phyloP scores from a whole-genome alignment of 2,113 vertebrate species.

The Rhinopomastus cyanomelas region DNA sequence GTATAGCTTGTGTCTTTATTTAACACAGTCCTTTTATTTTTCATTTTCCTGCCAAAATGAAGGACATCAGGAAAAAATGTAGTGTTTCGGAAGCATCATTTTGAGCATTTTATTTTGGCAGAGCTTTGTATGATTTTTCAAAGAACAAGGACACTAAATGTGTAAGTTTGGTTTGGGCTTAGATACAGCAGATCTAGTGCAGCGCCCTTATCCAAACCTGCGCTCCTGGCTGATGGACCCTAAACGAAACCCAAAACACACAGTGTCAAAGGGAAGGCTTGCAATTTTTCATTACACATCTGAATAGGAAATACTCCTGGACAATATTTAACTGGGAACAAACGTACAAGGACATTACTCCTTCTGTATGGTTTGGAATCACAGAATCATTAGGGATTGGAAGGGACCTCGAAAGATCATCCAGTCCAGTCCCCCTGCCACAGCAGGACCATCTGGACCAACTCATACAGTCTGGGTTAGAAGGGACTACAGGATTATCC shows the following conservation, averaged over 20 bases:
- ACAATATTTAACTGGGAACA: background rate
- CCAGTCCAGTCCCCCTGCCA: no score
- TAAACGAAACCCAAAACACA: background rate
- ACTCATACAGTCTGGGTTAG: no score
- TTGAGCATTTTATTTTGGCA: background rate
- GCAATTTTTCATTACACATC: background rate
- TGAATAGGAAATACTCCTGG: background rate
- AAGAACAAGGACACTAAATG: background rate
- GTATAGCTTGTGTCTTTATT: background rate
- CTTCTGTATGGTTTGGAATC: no score
- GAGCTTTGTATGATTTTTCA: background rate
- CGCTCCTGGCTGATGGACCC: background rate
- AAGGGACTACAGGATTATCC: no score
- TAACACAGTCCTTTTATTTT: background rate
- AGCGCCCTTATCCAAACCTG: background rate
- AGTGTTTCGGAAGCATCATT: background rate
- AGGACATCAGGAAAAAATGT: background rate
- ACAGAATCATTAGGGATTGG: no score
- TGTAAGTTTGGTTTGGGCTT: background rate
- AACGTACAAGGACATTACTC: background rate
- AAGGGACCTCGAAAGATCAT: no score
- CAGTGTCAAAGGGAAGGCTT: background rate
- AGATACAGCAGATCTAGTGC: background rate
- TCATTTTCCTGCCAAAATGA: background rate
- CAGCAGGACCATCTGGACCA: no score